Percentiles rank a stretch among this genome's conserved stretches.
phyloP scores from a whole-genome alignment of 2,797 vertebrate species.

The Alfaro cultratus region DNA sequence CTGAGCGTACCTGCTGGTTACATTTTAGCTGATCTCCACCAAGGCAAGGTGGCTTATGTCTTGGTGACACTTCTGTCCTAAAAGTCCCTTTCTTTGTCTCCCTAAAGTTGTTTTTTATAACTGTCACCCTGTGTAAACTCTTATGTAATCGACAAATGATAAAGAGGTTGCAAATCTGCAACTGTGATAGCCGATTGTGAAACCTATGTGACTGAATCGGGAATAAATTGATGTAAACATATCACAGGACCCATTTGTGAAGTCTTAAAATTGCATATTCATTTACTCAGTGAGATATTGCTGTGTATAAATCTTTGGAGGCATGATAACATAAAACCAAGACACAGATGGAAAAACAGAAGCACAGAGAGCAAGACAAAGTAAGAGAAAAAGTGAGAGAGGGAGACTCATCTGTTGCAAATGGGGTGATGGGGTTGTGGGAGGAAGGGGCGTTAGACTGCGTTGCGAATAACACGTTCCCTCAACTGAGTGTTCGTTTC shows the following conservation, averaged over 20 bases:
- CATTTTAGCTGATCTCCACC: conserved; percentile 68
- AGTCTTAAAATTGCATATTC: background rate
- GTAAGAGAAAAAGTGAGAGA: conserved; percentile 44
- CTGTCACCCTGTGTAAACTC: conserved; percentile 42
- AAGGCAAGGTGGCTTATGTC: conserved; percentile 73
- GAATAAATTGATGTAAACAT: background rate
- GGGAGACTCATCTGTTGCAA: conserved; percentile 62
- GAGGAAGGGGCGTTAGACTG: conserved; percentile 19
- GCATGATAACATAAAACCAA: conserved; percentile 16
- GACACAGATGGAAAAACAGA: conserved; percentile 18
- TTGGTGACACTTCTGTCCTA: conserved; percentile 61
- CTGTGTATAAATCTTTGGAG: conserved; percentile 15
- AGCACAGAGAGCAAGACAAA: conserved; percentile 15
- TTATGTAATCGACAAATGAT: conserved; percentile 54
- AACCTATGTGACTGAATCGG: background rate
- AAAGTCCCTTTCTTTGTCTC: conserved; percentile 45
- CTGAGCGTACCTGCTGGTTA: conserved; percentile 75
- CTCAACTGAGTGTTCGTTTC: conserved; percentile 69
- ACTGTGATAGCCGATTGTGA: conserved; percentile 11
- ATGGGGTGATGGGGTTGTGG: conserved; percentile 30
- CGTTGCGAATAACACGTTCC: conserved; percentile 63
- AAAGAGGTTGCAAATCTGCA: conserved; percentile 28
- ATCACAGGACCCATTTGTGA: conserved; percentile 3
- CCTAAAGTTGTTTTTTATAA: conserved; percentile 47
- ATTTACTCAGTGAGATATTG: conserved; percentile 7